Percentiles rank a stretch among this genome's conserved stretches.
Evolutionary conservation across 2,113 vertebrate genomes (phyloP).

Genomic region (Setophaga kirtlandii): DNA sequence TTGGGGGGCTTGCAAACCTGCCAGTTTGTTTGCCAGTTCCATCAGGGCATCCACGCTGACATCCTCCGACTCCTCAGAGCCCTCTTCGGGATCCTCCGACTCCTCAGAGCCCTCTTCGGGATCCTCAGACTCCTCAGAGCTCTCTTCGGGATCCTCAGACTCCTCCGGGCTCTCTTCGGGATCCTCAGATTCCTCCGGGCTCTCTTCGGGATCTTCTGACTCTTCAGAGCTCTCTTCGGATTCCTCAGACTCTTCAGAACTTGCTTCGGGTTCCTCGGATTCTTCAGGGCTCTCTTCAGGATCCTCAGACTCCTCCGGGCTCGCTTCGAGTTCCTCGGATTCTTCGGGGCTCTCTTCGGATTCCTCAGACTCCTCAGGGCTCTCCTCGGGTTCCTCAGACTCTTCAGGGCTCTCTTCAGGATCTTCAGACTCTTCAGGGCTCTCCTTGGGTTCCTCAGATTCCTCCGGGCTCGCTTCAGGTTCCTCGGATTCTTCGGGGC

Average conservation of each 20-base stretch:
- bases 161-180: too few relatives aligned
- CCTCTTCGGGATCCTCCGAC: too few relatives aligned
- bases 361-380: fast-evolving
- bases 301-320: fast-evolving
- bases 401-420: fast-evolving
- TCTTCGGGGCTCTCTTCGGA: not conserved
- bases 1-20: not conserved
- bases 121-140: too few relatives aligned
- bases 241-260: fast-evolving
- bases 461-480: fast-evolving
- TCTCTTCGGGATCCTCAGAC: too few relatives aligned
- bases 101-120: too few relatives aligned
- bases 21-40: not conserved
- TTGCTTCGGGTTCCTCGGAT: fast-evolving
- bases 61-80: not conserved
- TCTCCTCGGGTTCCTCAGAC: too few relatives aligned
- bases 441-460: not conserved
- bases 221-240: not conserved
- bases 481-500: fast-evolving
- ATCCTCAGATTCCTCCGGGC: too few relatives aligned
- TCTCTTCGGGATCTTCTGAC: not conserved
- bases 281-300: fast-evolving
- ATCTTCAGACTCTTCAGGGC: fast-evolving
- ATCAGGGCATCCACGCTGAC: fast-evolving
- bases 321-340: fast-evolving